Percentiles rank a stretch among this genome's conserved stretches.
phyloP scores from a whole-genome alignment of 2,888 invertebrate species.

The Omphaloscelis lunosa region DNA sequence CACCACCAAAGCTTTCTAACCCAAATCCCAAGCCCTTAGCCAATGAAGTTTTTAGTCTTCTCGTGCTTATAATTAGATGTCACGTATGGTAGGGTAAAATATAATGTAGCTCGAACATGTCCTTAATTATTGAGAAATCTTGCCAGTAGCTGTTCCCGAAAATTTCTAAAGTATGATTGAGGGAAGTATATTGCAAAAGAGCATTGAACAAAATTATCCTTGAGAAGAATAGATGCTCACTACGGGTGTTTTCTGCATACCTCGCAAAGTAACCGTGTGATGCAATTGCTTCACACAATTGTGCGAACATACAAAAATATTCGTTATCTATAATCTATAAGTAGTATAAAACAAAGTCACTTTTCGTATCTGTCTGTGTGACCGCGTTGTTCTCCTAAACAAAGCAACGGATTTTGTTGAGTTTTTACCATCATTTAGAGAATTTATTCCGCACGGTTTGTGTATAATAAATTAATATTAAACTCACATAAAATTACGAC shows the following conservation, averaged over 20 bases:
- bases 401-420: background rate
- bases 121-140: conserved; percentile 1
- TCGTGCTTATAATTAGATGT: background rate
- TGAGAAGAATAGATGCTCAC: background rate
- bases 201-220: background rate
- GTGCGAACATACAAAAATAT: conserved; percentile 6
- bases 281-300: conserved; percentile 23
- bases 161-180: background rate
- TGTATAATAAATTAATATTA: no score
- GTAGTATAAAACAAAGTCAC: background rate
- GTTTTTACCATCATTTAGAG: background rate
- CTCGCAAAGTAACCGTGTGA: background rate
- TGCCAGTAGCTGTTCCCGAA: background rate
- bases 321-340: background rate
- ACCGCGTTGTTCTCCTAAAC: background rate
- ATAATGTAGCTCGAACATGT: background rate
- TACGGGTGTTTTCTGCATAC: background rate
- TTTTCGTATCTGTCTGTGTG: background rate
- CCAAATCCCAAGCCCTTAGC: background rate
- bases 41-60: background rate
- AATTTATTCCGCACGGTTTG: background rate
- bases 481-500: background rate
- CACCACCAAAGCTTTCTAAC: background rate
- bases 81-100: background rate
- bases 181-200: background rate